These are phyloP conservation scores for Dynastes tityus DNA, from an alignment of 2,888 invertebrate species.

Conservation along the genomic window DNA sequence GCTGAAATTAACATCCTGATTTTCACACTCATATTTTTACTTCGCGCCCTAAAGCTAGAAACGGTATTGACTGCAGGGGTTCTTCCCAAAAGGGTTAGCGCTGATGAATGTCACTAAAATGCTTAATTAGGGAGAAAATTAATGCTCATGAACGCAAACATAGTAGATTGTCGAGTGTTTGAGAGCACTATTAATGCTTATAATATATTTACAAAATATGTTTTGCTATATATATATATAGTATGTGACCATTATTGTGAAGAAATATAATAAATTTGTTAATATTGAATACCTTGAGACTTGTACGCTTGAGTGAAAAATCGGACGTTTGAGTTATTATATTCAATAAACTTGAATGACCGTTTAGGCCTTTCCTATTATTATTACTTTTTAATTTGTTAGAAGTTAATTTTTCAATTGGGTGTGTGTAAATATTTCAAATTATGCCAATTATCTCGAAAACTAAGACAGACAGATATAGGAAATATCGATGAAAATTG, in stretches of 20 bases:
- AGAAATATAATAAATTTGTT: not conserved
- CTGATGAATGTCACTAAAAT: slow-evolving; percentile 63
- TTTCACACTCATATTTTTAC: slow-evolving; percentile 18
- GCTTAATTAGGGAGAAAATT: slow-evolving; percentile 70
- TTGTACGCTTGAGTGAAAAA: too few relatives aligned
- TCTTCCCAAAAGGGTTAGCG: slow-evolving; percentile 60
- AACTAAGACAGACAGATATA: too few relatives aligned
- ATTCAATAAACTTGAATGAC: too few relatives aligned
- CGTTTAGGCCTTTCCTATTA: too few relatives aligned
- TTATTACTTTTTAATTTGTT: too few relatives aligned
- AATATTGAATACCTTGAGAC: not conserved
- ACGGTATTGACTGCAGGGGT: slow-evolving; percentile 56
- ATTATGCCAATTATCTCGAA: too few relatives aligned
- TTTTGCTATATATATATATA: not conserved
- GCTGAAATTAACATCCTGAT: not conserved
- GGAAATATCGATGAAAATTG: too few relatives aligned
- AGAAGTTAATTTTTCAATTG: too few relatives aligned
- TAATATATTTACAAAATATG: too few relatives aligned
- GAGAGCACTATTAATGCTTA: not conserved
- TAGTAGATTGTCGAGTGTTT: slow-evolving; percentile 1
- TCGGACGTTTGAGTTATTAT: too few relatives aligned
- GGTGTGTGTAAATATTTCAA: too few relatives aligned
- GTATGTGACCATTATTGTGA: not conserved
- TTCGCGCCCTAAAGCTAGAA: slow-evolving; percentile 47
- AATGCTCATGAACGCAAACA: slow-evolving; percentile 61